phyloP scores from a whole-genome alignment of 2,888 invertebrate species.

The Conistra vaccinii region DNA sequence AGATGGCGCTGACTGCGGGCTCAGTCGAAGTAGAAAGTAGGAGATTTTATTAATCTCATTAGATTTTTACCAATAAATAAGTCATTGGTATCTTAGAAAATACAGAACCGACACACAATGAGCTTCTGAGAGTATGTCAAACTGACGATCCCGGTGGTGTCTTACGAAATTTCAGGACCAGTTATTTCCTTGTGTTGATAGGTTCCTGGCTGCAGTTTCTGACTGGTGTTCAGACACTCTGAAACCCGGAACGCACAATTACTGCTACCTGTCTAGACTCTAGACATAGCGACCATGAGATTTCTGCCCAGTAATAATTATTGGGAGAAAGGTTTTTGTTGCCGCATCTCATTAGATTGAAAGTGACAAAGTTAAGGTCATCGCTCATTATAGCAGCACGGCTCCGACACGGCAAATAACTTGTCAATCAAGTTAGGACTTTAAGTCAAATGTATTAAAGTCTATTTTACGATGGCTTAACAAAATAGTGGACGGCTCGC shows the following conservation, averaged over 20 bases:
- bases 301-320: background rate
- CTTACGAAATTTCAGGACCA: too few relatives aligned
- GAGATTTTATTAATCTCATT: background rate
- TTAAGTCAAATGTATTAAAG: too few relatives aligned
- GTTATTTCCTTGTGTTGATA: background rate
- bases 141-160: too few relatives aligned
- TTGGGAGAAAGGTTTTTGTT: background rate
- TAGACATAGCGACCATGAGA: background rate
- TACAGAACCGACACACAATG: background rate
- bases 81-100: background rate
- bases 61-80: background rate
- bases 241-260: background rate
- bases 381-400: too few relatives aligned
- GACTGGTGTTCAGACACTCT: too few relatives aligned
- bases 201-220: too few relatives aligned
- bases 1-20: constrained; percentile 10
- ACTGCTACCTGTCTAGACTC: too few relatives aligned
- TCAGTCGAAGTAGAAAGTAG: background rate
- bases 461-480: too few relatives aligned
- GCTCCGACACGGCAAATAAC: too few relatives aligned
- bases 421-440: too few relatives aligned
- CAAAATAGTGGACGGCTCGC: too few relatives aligned
- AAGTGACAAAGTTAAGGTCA: background rate
- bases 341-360: background rate
- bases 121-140: background rate